A percentile compares a stretch with the other conserved stretches of the same genome.
These are phyloP conservation scores for Heliconius melpomene DNA, from an alignment of 1,140 invertebrate species.

Conservation along the genomic window DNA sequence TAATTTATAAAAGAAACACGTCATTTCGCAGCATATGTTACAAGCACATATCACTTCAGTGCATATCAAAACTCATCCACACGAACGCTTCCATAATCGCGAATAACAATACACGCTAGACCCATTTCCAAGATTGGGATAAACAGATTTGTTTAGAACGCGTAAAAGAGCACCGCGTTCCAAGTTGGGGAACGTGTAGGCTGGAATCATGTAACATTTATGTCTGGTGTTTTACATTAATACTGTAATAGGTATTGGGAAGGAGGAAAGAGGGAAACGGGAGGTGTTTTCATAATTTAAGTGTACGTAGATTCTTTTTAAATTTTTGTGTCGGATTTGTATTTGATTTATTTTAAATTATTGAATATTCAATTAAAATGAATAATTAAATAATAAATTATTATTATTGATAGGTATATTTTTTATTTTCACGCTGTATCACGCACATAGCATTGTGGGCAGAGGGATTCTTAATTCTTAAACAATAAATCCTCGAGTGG, in stretches of 20 bases:
- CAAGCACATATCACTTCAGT: conserved; percentile 26
- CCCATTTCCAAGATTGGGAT: conserved; percentile 25
- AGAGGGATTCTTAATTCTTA: no score
- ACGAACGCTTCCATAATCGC: conserved; percentile 30
- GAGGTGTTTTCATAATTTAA: background rate
- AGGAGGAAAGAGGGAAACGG: background rate
- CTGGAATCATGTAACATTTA: background rate
- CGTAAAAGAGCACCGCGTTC: background rate
- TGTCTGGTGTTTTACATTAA: conserved; percentile 7
- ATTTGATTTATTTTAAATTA: background rate
- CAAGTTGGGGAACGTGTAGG: background rate
- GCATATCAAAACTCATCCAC: conserved; percentile 33
- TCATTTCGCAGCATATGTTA: conserved; percentile 16
- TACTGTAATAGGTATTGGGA: background rate
- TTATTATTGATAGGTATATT: no score
- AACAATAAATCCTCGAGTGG: no score
- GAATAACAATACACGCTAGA: conserved; percentile 32
- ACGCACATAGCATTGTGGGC: no score
- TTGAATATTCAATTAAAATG: background rate
- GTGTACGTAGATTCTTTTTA: background rate
- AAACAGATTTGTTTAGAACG: conserved; percentile 25
- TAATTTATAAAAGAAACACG: conserved; percentile 11
- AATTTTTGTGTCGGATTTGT: background rate
- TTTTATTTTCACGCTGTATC: no score
- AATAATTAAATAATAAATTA: no score